Percentiles rank a stretch among this genome's conserved stretches.
phyloP scores from a whole-genome alignment of 2,113 vertebrate genomes.

The Nesogale talazaci region DNA sequence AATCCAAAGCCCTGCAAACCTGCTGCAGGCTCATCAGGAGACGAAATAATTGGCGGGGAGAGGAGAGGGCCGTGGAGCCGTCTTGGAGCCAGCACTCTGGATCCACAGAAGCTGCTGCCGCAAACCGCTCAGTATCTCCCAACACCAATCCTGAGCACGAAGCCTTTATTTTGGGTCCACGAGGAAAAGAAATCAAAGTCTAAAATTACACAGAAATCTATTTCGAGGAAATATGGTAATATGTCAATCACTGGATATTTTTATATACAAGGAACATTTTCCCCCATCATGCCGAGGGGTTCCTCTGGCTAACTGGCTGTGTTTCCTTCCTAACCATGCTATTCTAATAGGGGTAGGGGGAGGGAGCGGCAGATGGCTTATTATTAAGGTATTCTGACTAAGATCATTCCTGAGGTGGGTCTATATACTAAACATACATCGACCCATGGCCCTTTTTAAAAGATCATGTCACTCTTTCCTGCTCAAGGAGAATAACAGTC shows the following conservation, averaged over 20 bases:
- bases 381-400: constrained; percentile 54
- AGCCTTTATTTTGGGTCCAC: neutral
- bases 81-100: neutral
- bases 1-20: neutral
- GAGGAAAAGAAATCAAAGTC: constrained; percentile 54
- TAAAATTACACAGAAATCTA: constrained; percentile 73
- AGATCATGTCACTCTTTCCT: neutral
- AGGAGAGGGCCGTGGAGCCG: too few relatives aligned
- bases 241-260: constrained; percentile 60
- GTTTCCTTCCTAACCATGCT: constrained; percentile 20
- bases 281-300: constrained; percentile 18
- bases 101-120: neutral
- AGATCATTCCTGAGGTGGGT: constrained; percentile 43
- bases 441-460: constrained; percentile 16
- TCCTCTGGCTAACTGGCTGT: constrained; percentile 36
- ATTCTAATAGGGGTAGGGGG: constrained; percentile 7
- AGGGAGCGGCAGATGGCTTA: neutral
- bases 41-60: neutral
- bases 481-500: neutral
- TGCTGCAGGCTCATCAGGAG: neutral
- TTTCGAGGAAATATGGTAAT: constrained; percentile 75
- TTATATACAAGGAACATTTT: constrained; percentile 14
- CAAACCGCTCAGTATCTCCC: constrained; percentile 16
- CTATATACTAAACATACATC: constrained; percentile 10
- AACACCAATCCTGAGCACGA: constrained; percentile 6